Evolutionary conservation across 53 echinoderm and acorn worm genomes (phyloP).

Genomic region (Actinopyga echinites): DNA sequence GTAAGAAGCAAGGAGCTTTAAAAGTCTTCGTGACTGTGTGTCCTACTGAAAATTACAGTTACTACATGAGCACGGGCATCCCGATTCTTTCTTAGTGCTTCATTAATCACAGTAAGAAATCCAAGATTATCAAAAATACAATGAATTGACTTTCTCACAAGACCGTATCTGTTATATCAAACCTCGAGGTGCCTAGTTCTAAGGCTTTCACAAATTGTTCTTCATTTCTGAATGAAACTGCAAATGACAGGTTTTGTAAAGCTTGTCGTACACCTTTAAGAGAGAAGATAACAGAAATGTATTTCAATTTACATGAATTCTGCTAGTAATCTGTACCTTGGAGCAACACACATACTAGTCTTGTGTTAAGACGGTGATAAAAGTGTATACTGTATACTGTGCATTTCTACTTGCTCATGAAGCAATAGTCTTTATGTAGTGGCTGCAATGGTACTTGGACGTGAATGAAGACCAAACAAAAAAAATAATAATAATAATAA

Average conservation of each 20-base stretch:
- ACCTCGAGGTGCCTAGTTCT: background rate
- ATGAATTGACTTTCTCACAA: background rate
- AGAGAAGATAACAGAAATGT: background rate
- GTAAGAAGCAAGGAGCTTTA: background rate
- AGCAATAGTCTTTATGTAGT: too few species aligned
- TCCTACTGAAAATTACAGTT: background rate
- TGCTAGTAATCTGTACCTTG: background rate
- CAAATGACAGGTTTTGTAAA: background rate
- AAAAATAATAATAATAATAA: too few species aligned
- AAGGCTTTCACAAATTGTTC: background rate
- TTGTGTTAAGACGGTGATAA: too few species aligned
- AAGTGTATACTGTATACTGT: too few species aligned
- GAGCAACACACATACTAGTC: conserved; percentile 17
- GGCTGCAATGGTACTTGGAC: too few species aligned
- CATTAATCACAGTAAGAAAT: conserved; percentile 3
- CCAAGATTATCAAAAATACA: background rate
- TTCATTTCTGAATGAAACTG: background rate
- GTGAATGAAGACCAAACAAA: too few species aligned
- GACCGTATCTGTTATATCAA: background rate
- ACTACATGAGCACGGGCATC: background rate
- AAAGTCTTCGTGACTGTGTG: background rate
- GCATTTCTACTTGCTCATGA: too few species aligned
- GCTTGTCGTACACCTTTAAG: background rate
- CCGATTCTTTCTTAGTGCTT: background rate
- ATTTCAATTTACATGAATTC: background rate